phyloP scores from a whole-genome alignment of 2,888 invertebrate species.

The Melinopterus prodromus region DNA sequence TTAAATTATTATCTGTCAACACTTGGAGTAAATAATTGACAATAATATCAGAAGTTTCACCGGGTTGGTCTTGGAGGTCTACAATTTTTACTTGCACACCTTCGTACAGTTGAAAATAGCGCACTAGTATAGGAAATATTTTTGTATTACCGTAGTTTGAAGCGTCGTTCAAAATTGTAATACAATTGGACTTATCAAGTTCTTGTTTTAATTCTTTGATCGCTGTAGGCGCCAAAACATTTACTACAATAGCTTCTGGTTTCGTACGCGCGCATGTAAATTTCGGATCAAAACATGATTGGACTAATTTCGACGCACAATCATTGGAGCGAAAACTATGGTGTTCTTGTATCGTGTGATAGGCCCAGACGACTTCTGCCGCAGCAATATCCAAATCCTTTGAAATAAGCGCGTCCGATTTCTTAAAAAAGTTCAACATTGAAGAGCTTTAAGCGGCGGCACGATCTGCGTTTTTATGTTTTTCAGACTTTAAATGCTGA shows the following conservation, averaged over 20 bases:
- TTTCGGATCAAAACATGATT: slow-evolving; percentile 42
- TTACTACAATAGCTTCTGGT: slow-evolving; percentile 48
- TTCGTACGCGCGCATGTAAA: slow-evolving; percentile 50
- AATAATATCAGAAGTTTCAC: slow-evolving; percentile 47
- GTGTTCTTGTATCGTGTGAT: slow-evolving; percentile 41
- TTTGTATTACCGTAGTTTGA: slow-evolving; percentile 51
- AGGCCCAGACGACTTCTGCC: slow-evolving; percentile 43
- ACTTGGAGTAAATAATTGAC: slow-evolving; percentile 45
- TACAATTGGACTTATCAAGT: slow-evolving; percentile 38
- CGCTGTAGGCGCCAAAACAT: slow-evolving; percentile 45
- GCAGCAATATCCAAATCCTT: slow-evolving; percentile 45
- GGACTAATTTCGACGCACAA: slow-evolving; percentile 47
- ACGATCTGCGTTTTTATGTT: slow-evolving; percentile 46
- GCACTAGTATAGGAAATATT: slow-evolving; percentile 48
- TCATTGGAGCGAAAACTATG: slow-evolving; percentile 47
- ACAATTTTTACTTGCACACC: slow-evolving; percentile 45
- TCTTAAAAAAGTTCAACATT: slow-evolving; percentile 42
- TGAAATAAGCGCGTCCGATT: slow-evolving; percentile 38
- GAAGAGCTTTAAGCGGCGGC: slow-evolving; percentile 45
- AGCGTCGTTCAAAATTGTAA: slow-evolving; percentile 43
- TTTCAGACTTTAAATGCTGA: slow-evolving; percentile 44
- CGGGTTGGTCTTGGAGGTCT: slow-evolving; percentile 42
- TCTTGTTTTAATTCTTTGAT: slow-evolving; percentile 47
- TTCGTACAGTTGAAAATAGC: slow-evolving; percentile 43
- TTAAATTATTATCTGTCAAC: slow-evolving; percentile 48